Base-by-base conservation (phyloP, 2,888 invertebrate genomes). In the Drosophila recens region DNA sequence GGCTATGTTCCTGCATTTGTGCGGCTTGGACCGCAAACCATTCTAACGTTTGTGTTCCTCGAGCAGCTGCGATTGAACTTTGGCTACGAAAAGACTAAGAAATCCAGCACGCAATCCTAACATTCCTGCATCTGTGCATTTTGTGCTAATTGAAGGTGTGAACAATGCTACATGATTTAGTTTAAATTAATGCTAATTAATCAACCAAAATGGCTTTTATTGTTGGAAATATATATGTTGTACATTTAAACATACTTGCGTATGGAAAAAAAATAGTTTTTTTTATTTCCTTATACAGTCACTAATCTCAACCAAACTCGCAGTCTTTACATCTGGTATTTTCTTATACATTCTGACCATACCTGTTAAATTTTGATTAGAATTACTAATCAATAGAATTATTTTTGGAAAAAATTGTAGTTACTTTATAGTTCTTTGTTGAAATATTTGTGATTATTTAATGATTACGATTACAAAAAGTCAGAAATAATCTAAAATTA, bases 1-100 rank as follows among this genome's bases (percentile, higher is more conserved):
- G 99, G 99, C 43, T 99, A 97, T 93, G 93, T 98, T 90, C 99
- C 99, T 82, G 99, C 99, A 2, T 99, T 99, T 93, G 96, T 98
- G 27, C 95, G 99, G 56, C 94, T 99, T 48, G 99, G 98, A 4
- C 99, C 99, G 5, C 99, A 99, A 80, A 99, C 99, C 2, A 96
- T 99, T 72, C 94, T 99, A 15, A 98, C 98, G 1, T 99, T 99
- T 92, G 94, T 99, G 61, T 97, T 99, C 93, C 94, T 99, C 87
- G 99, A 99, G 93, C 99, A 99, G 93, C 94, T 99, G 53, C 94
- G 98, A 91, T 93, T 96, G 72, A 95, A 96, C 90, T 97, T 97
- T 90, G 97, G 97, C 40, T 62, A 62, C n/a, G 33, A 62, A 38
- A 79, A 81, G 45, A 15, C 51, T 8, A 40, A 49, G 10, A 8